Conservation (phyloP, 2,888 invertebrate species). For the Coelinius sp. region DNA sequence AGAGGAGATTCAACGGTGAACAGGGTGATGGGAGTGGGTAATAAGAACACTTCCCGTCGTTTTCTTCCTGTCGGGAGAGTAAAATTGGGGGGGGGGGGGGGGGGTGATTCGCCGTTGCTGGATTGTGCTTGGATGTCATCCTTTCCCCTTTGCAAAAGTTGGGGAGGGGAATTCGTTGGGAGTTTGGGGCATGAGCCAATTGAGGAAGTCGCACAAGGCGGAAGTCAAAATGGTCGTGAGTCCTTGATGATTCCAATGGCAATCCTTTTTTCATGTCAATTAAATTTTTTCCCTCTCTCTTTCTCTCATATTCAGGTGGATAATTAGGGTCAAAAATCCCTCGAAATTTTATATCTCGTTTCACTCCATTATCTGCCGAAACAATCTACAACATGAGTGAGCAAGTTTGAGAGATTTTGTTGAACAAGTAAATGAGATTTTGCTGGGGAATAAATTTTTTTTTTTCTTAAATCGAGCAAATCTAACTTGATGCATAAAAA, state of each 20-base stretch:
- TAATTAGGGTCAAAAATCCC: constrained; percentile 20
- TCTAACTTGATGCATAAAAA: constrained; percentile 14
- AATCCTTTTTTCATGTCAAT: constrained; percentile 17
- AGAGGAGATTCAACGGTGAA: constrained; percentile 34
- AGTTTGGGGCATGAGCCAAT: constrained; percentile 40
- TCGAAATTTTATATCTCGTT: constrained; percentile 22
- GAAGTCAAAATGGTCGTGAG: constrained; percentile 34
- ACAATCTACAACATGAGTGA: constrained; percentile 6
- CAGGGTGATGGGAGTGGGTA: constrained; percentile 41
- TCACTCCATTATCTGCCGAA: background rate
- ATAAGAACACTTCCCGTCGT: constrained; percentile 43
- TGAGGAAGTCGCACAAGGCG: constrained; percentile 42
- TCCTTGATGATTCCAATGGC: constrained; percentile 1
- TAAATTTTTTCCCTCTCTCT: background rate
- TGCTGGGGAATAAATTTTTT: too few relatives aligned
- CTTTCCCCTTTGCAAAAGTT: constrained; percentile 43
- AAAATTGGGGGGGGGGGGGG: background rate
- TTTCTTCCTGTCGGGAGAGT: constrained; percentile 18
- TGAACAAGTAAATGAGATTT: background rate
- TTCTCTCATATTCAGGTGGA: constrained; percentile 30
- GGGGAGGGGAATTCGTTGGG: constrained; percentile 30
- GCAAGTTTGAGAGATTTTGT: background rate
- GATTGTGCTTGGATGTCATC: background rate
- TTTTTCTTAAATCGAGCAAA: too few relatives aligned
- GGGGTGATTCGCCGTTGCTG: background rate